Base-by-base conservation (phyloP, 2,888 invertebrate genomes). In the Drosophila lacicola region DNA sequence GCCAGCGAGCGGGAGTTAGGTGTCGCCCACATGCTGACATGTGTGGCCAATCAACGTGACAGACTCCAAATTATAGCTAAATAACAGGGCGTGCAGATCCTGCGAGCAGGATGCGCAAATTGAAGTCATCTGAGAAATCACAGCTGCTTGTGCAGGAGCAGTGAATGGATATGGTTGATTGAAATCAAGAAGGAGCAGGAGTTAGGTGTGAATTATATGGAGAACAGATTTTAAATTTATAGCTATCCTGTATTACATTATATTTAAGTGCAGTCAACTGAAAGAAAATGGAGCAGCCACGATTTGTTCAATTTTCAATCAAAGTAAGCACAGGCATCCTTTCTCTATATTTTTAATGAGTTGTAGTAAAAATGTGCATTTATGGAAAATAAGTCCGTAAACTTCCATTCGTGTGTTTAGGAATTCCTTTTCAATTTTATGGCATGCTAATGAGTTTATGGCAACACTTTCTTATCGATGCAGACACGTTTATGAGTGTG, bases 31-130 rank as follows among this genome's bases (percentile, higher is more conserved):
- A 13, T 14, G 25, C 14, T 56, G 60, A 42, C 42, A 58, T 49
- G 49, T 57, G 50, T 36, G 42, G 39, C 44, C 70, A 81, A 73
- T 80, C 80, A 86, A 74, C 57, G 68, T 49, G 39, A 55, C 47
- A 25, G 67, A 44, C 21, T 44, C 45, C n/a, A 45, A 62, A 54
- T 63, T 62, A 45, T 39, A 39, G 36, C 29, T 8, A 77, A 79
- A 81, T 82, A 74, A 65, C 62, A 69, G 83, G 57, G 64, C 49
- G 29, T 19, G 11, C 11, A 19, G 14, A 36, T 39, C 9, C 34
- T 25, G 42, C 9, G 41, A 21, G 42, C 47, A 39, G 53, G 36
- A 45, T 33, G 17, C 34, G 58, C 57, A 68, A 68, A 87, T 81
- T 81, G 75, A 33, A 75, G 64, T 34, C 46, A 54, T 53, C 25